Evolutionary conservation across 2,797 vertebrate species (phyloP), one percentile per base, ranked within the genome.

Genomic region (Thripadectes ignobilis): DNA sequence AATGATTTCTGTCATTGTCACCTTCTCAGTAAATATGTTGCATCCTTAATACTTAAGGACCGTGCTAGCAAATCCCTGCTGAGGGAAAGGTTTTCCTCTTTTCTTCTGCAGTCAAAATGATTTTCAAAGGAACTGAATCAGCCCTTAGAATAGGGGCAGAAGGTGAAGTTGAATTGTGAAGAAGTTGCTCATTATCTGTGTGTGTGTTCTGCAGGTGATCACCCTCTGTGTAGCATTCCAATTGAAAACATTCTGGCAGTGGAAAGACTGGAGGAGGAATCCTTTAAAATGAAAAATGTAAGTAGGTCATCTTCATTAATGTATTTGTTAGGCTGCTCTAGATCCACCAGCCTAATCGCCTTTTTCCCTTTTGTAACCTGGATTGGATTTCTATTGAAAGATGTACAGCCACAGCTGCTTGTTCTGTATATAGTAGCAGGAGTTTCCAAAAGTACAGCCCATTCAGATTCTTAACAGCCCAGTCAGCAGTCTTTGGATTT

Each of bases 211-310:
- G 75, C 97, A 99, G 99, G 98, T 92, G 99, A 99, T 97, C 98
- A 98, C 38, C 98, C 99, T 55, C 98, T 99, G 51, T 99, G 98
- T 97, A 99, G 98, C 97, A 99, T 99, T 97, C 99, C 99, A 66
- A 99, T 99, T 85, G 99, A 99, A 97, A 99, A 99, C 97, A 99
- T 99, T 95, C 97, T 99, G 97, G 99, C 99, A 12, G 99, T 99
- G 69, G 99, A 99, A 98, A 98, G 98, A 81, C 98, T 99, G 49
- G 99, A 99, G 95, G 99, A 99, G 92, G 99, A 99, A 97, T 99
- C 99, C 61, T 99, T 99, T 97, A 99, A 99, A 97, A 99, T 99
- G 99, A 99, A 99, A 98, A 99, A 99, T 39, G 99, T 99, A 98
- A 99, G 99, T 96, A 78, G 75, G 90, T 75, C 83, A 76, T 89